Base-by-base conservation (phyloP, 2,113 vertebrate genomes). In the Prolemur simus region DNA sequence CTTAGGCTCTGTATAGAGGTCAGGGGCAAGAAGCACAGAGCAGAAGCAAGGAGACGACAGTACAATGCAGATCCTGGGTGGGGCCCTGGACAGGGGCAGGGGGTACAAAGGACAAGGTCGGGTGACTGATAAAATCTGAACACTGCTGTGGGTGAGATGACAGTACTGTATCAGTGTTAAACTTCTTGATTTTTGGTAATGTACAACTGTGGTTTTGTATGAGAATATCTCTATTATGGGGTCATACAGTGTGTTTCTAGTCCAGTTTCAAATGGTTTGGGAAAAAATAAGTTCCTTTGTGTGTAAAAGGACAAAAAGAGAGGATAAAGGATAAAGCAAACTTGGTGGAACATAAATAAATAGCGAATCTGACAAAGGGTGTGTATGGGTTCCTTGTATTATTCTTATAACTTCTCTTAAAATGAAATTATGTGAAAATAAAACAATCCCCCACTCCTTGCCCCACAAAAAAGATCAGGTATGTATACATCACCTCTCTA, bases 301-400 rank as follows among this genome's bases (percentile, higher is more conserved):
- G 2, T 25, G 13, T 9, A 9, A 5, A 58, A 64, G n/a, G 20
- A 25, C 37, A 58, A 13, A 73, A 64, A 18, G 45, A 14, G 23
- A 73, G 29, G 68, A 12, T 12, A 27, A 15, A 74, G 0, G 21
- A 12, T 10, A 32, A 74, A 15, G 27, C 49, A 32, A 47, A 34
- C 49, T 11, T 2, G 34, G 34, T 49, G 34, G 42, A 42, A 73
- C 2, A 6, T 6, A 60, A 81, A 15, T 34, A 14, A 47, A 21
- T 8, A 39, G 37, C 12, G 4, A 12, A 1, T 49, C 13, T 8
- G 20, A 45, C 2, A 15, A 45, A 20, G 3, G 25, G 8, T 4
- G 1, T 0, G 25, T n/a, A 10, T 14, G 4, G n/a, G 8, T 1
- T 39, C n/a, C 54, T 34, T 32, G 0, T 1, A 14, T 15, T 4